These are phyloP conservation scores for Eurytoma californica DNA, from an alignment of 2,888 invertebrate genomes.

Conservation along the genomic window DNA sequence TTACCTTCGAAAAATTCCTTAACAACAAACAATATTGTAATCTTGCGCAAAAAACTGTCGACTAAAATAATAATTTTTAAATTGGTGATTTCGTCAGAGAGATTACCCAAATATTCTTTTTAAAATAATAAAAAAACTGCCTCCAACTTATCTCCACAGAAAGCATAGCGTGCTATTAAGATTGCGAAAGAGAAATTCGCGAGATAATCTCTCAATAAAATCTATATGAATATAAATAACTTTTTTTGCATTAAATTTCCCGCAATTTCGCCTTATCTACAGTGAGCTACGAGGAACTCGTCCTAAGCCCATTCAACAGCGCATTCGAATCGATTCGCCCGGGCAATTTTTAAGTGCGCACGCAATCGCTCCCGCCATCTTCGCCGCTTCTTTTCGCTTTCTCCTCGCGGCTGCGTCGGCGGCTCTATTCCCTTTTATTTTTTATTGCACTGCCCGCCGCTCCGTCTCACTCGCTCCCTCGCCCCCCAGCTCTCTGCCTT, in stretches of 20 bases:
- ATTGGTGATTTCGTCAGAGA: neutral
- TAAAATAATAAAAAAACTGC: no score
- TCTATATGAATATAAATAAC: no score
- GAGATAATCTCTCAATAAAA: no score
- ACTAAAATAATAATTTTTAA: neutral
- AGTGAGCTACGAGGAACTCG: neutral
- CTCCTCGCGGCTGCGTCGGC: neutral
- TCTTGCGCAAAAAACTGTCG: no score
- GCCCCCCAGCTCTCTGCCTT: neutral
- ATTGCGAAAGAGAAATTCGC: no score
- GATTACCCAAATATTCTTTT: neutral
- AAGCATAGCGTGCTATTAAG: no score
- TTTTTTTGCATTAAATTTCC: neutral
- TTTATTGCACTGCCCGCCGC: slow-evolving; percentile 46
- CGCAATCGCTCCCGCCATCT: slow-evolving; percentile 27
- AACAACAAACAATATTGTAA: no score
- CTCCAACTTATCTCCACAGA: no score
- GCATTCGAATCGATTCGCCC: slow-evolving; percentile 4
- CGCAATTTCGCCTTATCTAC: neutral
- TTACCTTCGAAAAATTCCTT: no score
- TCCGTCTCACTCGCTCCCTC: slow-evolving; percentile 47
- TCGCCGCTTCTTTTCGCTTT: slow-evolving; percentile 24
- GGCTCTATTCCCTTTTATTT: slow-evolving; percentile 22
- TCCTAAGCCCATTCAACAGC: neutral
- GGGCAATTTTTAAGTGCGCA: slow-evolving; percentile 32